Evolutionary conservation across 2,113 vertebrate genomes (phyloP).

Genomic region (Apteryx owenii): DNA sequence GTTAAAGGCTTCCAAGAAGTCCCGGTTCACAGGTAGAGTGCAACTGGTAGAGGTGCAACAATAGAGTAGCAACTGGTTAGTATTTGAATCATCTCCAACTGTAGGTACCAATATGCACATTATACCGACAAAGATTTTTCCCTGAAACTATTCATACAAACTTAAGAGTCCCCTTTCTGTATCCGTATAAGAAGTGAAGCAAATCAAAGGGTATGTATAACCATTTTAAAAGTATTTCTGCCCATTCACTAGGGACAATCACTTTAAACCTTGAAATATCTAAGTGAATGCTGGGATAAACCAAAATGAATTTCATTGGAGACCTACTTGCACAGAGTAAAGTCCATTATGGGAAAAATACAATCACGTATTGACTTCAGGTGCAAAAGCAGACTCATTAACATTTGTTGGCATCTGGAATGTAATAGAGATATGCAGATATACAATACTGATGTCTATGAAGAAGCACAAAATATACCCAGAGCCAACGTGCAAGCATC

Average conservation of each 20-base stretch:
- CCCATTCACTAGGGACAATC: background rate
- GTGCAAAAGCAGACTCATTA: background rate
- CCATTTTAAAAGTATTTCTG: background rate
- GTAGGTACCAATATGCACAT: background rate
- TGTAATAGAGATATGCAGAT: background rate
- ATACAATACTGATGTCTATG: background rate
- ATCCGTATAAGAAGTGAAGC: background rate
- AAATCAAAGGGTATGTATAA: background rate
- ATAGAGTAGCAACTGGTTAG: background rate
- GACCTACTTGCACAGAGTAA: background rate
- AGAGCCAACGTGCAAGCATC: background rate
- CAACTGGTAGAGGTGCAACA: too few species aligned
- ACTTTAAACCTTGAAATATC: background rate
- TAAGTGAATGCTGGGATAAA: background rate
- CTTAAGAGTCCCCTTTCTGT: background rate
- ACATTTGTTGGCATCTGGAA: background rate
- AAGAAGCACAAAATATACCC: background rate
- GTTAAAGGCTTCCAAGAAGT: background rate
- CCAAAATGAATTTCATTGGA: background rate
- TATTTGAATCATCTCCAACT: background rate
- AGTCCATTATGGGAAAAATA: background rate
- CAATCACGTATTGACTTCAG: background rate
- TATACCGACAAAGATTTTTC: background rate
- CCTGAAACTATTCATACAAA: background rate
- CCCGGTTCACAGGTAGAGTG: accelerated